Base-by-base conservation (phyloP, 2,888 invertebrate genomes). In the Lepidocyrtoides sp. region DNA sequence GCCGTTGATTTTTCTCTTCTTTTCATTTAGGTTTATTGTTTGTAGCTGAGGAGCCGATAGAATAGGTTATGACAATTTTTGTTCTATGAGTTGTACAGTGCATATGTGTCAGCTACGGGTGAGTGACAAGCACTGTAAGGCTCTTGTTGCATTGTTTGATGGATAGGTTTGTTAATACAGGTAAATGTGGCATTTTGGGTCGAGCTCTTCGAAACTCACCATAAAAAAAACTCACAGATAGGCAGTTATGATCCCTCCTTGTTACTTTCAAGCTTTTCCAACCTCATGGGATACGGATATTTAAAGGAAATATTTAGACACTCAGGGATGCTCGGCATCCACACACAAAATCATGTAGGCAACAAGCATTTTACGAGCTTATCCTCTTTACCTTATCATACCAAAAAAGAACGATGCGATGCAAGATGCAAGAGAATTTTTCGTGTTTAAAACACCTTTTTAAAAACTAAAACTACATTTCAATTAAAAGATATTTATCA, bases 101-200 rank as follows among this genome's bases (percentile, higher is more conserved):
- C n/a, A 41, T 20, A 7, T 54, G 29, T 57, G 4, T 72, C n/a
- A 57, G 48, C n/a, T 54, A 44, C 48, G 2, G 17, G 69, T 66
- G 66, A 79, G 79, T 79, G 79, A 79, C 79, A 66, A 66, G 87
- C 12, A 29, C 4, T 14, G 23, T 0, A 41, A 72, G 81, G 36
- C 81, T 48, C 81, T 29, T 54, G 26, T 48, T 29, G 32, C 72
- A 51, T 81, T 88, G 66, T 81, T 79, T 88, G 87, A 87, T 87
- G 79, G 87, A 87, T 87, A 79, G 79, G 87, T 36, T 87, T 60
- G n/a, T n/a, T n/a, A n/a, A 60, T 51, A 87, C 87, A 79, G 87
- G 79, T 87, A 87, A 87, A 77, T 79, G 63, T 87, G 87, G 87
- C 87, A 87, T 57, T 48, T 84, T 87, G 86, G 86, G 86, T 57